A percentile compares a stretch with the other conserved stretches of the same genome.
Evolutionary conservation across 1,140 invertebrate species (phyloP).

Genomic region (Tenebrio molitor): DNA sequence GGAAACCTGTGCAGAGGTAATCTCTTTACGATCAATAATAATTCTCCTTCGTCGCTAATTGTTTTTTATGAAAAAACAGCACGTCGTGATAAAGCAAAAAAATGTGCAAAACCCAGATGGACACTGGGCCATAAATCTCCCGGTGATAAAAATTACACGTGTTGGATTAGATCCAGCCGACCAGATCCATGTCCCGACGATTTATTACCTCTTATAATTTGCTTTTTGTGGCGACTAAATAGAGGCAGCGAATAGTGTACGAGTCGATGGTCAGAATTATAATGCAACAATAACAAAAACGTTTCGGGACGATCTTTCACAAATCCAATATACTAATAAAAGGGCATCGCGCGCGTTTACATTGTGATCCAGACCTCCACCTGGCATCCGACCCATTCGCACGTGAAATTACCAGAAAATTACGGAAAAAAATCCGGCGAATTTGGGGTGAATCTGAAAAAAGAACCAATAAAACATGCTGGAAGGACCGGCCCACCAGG

Average conservation of each 20-base stretch:
- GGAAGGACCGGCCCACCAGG: conserved; percentile 45
- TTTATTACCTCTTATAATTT: conserved; percentile 50
- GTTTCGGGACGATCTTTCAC: conserved; percentile 42
- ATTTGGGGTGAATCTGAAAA: conserved; percentile 52
- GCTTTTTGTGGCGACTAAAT: conserved; percentile 56
- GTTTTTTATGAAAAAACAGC: too few species aligned
- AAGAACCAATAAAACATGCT: conserved; percentile 52
- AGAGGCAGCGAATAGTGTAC: conserved; percentile 43
- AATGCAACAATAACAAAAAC: conserved; percentile 42
- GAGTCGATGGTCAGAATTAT: conserved; percentile 44
- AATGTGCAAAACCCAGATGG: neutral
- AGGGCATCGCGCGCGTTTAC: conserved; percentile 52
- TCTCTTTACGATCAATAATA: too few species aligned
- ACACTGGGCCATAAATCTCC: conserved; percentile 27
- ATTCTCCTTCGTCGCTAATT: too few species aligned
- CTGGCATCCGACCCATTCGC: conserved; percentile 47
- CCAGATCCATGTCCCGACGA: conserved; percentile 40
- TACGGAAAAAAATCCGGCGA: conserved; percentile 50
- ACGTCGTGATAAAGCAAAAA: too few species aligned
- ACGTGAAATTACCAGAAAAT: conserved; percentile 56
- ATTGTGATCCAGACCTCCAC: conserved; percentile 46
- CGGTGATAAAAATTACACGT: conserved; percentile 47
- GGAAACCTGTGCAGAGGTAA: too few species aligned
- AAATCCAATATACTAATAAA: conserved; percentile 53
- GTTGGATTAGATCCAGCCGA: conserved; percentile 43